A percentile compares a stretch with the other conserved stretches of the same genome.
Evolutionary conservation across 2,113 vertebrate species (phyloP).

Genomic region (Lampris megalopsis): DNA sequence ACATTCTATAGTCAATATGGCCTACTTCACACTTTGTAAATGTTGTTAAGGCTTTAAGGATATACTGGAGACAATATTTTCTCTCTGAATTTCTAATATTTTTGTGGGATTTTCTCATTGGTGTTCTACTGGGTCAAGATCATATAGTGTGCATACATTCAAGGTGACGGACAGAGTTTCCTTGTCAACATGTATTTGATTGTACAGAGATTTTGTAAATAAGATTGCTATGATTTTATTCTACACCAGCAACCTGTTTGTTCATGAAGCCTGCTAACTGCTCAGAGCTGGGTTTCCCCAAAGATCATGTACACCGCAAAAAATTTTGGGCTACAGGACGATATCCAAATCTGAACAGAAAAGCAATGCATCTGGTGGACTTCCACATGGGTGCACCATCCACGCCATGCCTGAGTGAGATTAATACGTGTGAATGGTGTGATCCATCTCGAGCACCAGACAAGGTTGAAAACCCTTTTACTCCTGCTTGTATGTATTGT

Average conservation of each 20-base stretch:
- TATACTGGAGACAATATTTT: not conserved
- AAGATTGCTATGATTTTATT: constrained; percentile 69
- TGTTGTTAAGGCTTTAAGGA: too few relatives aligned
- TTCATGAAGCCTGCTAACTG: constrained; percentile 55
- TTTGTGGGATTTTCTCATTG: not conserved
- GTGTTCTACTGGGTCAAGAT: constrained; percentile 30
- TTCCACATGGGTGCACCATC: too few relatives aligned
- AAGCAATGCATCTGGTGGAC: not conserved
- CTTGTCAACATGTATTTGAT: constrained; percentile 62
- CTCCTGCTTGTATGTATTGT: too few relatives aligned
- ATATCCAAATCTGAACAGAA: too few relatives aligned
- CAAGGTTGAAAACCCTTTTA: too few relatives aligned
- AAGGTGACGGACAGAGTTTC: constrained; percentile 37
- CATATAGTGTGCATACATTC: constrained; percentile 48
- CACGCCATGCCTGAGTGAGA: too few relatives aligned
- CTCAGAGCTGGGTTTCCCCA: constrained; percentile 50
- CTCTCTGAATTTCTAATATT: not conserved
- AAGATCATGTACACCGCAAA: too few relatives aligned
- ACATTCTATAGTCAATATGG: too few relatives aligned
- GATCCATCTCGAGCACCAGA: too few relatives aligned
- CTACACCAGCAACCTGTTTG: constrained; percentile 77
- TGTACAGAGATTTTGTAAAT: constrained; percentile 78
- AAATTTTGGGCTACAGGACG: too few relatives aligned
- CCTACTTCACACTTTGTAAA: too few relatives aligned
- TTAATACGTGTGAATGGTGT: too few relatives aligned